A percentile compares a stretch with the other conserved stretches of the same genome.
phyloP scores from a whole-genome alignment of 1,140 invertebrate species.

The Conus betulinus region DNA sequence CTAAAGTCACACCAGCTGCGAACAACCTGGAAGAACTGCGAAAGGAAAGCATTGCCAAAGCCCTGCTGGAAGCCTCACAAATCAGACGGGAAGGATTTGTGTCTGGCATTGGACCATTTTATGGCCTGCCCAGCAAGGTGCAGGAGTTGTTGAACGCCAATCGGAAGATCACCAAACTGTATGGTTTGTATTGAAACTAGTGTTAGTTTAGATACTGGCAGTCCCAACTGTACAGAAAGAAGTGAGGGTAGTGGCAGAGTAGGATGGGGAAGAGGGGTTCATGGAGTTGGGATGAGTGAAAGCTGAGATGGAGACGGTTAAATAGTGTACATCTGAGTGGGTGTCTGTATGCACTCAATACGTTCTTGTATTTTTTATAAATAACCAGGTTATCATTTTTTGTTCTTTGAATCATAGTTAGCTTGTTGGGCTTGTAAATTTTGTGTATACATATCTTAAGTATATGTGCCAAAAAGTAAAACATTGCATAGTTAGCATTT shows the following conservation, averaged over 20 bases:
- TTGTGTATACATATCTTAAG: too few species aligned
- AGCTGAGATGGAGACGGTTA: too few species aligned
- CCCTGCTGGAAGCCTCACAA: constrained; percentile 52
- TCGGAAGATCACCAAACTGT: constrained; percentile 80
- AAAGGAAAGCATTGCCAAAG: constrained; percentile 47
- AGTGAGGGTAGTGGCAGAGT: neutral
- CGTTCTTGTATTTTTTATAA: neutral
- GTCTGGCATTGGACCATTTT: constrained; percentile 79
- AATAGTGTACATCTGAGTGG: too few species aligned
- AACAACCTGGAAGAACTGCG: constrained; percentile 49
- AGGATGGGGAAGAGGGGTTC: too few species aligned
- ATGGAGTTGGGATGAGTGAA: too few species aligned
- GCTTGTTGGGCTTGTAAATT: too few species aligned
- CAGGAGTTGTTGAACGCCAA: constrained; percentile 81
- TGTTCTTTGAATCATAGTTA: too few species aligned
- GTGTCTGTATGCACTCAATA: neutral
- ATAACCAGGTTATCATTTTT: too few species aligned
- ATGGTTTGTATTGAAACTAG: constrained; percentile 54
- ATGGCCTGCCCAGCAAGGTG: constrained; percentile 83
- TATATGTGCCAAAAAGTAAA: too few species aligned
- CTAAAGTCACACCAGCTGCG: constrained; percentile 39
- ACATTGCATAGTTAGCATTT: too few species aligned
- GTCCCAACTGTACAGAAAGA: neutral
- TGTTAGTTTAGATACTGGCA: neutral
- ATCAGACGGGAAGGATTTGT: constrained; percentile 48